Evolutionary conservation across 2,888 invertebrate genomes (phyloP), one percentile per base, ranked within the genome.

Genomic region (Eueremaeus valkanovi): DNA sequence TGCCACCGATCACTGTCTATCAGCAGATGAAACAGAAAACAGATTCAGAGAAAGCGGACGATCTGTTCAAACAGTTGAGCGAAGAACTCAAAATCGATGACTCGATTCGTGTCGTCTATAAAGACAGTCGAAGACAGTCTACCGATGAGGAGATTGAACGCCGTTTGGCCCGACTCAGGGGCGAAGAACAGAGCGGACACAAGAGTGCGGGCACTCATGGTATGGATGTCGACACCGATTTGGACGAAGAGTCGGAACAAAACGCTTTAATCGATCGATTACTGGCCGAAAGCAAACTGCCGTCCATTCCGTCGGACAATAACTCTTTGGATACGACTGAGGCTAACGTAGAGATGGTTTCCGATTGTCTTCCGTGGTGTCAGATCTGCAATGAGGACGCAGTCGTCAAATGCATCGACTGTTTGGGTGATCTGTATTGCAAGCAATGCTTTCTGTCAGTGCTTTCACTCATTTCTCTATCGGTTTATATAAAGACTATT

Each of bases 341-440:
- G 51, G 77, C 76, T 42, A 70, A 73, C 66, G 51, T 49, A 31
- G 42, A 74, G 36, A 73, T 49, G 5, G 77, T 6, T 68, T 51
- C 77, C 1, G 80, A 81, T 27, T 90, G 91, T 81, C 84, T 92
- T 66, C 91, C 91, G 3, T 91, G 91, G 87, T 95, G 94, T 84
- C 89, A 90, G 79, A 89, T 93, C 79, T 95, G 94, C 82, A 92
- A 92, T 83, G 90, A 90, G 82, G 90, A 91, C 84, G 91, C 92
- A 1, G 86, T 84, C 11, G 84, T 89, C 78, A 85, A 89, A 72
- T 95, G 94, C 82, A 83, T 87, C 63, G 92, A 90, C 77, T 95
- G 94, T 83, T 88, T 87, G 78, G 88, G 87, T 51, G 93, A 94
- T 83, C 85, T 93, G 11, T 95, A 91, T 83, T 95, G 95, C 83